These are phyloP conservation scores for Tachina lurida DNA, from an alignment of 2,888 invertebrate genomes.

Conservation along the genomic window DNA sequence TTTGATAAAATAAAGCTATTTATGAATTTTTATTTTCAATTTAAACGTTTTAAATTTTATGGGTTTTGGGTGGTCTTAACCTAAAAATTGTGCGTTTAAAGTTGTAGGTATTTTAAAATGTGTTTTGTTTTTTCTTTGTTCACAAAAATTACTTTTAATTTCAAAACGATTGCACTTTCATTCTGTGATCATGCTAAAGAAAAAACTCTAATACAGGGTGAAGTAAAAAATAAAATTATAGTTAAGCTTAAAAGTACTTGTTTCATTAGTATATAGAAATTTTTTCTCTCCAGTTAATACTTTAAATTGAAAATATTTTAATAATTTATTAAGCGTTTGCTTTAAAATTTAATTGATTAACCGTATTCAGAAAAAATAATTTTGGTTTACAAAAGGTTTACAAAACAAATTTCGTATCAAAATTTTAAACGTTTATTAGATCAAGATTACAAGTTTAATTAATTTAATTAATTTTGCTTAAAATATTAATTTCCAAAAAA, in stretches of 20 bases:
- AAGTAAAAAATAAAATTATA: background rate
- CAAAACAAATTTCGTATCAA: no score
- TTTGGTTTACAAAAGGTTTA: no score
- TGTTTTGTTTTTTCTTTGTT: conserved; percentile 2
- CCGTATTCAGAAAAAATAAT: no score
- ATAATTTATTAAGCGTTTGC: no score
- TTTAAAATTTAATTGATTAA: no score
- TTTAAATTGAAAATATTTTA: no score
- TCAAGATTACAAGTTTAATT: no score
- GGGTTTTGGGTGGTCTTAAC: conserved; percentile 67
- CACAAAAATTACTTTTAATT: conserved; percentile 65
- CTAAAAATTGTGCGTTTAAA: conserved; percentile 45
- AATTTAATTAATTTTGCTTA: no score
- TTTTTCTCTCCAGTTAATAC: no score
- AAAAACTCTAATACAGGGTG: conserved; percentile 11
- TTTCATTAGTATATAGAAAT: no score
- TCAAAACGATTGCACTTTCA: conserved; percentile 67
- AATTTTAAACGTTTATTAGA: no score
- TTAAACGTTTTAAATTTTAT: conserved; percentile 53
- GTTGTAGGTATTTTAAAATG: conserved; percentile 8
- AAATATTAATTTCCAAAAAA: no score
- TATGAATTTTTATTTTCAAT: background rate
- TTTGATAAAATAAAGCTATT: conserved; percentile 50
- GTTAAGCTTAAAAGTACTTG: background rate
- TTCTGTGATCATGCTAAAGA: conserved; percentile 15